phyloP scores from a whole-genome alignment of 2,888 invertebrate genomes.

The Drosophila vallismaia region DNA sequence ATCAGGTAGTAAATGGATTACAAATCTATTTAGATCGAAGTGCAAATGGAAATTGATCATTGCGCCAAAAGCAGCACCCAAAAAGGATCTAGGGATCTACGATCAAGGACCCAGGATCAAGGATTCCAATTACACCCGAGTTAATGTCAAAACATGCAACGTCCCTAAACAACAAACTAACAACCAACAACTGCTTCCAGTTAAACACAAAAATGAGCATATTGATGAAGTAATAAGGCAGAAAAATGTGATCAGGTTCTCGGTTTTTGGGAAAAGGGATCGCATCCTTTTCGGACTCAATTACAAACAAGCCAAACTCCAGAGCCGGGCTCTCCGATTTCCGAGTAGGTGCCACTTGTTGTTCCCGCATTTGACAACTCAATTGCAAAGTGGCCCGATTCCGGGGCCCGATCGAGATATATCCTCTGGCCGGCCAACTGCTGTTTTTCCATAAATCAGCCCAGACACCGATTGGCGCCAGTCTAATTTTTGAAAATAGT shows the following conservation, averaged over 20 bases:
- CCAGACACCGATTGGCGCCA: conserved; percentile 63
- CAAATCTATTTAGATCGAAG: conserved; percentile 23
- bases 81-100: neutral
- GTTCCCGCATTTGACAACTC: conserved; percentile 62
- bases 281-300: conserved; percentile 1
- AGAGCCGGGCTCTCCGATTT: conserved; percentile 38
- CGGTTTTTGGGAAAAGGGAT: conserved; percentile 5
- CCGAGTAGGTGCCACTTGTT: conserved; percentile 47
- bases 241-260: conserved; percentile 23
- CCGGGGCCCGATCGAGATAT: neutral
- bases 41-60: conserved; percentile 25
- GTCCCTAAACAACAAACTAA: neutral
- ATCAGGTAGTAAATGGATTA: conserved; percentile 26
- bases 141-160: conserved; percentile 69
- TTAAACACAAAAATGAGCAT: conserved; percentile 61
- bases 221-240: conserved; percentile 72
- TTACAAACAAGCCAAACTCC: conserved; percentile 4
- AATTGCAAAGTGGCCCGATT: conserved; percentile 69
- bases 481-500: conserved; percentile 20
- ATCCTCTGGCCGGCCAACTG: conserved; percentile 52
- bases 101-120: conserved; percentile 32
- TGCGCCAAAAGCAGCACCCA: conserved; percentile 63
- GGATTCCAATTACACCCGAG: conserved; percentile 52
- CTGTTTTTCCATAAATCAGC: conserved; percentile 67
- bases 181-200: conserved; percentile 49